These are phyloP conservation scores for Sclerodermus sp. DNA, from an alignment of 2,888 invertebrate genomes.

Conservation along the genomic window DNA sequence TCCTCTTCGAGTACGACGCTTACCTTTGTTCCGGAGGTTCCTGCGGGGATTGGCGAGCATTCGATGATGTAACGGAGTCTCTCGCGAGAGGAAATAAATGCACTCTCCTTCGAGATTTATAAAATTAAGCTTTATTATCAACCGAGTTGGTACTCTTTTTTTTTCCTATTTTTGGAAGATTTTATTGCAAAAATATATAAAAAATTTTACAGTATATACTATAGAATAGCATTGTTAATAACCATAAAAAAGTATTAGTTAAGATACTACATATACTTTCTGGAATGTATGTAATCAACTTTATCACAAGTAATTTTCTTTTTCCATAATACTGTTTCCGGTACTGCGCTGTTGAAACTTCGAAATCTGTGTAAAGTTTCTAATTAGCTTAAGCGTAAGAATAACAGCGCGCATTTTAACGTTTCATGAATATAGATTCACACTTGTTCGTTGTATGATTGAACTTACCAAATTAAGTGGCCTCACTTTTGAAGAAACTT, in stretches of 20 bases:
- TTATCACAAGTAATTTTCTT: conserved; percentile 41
- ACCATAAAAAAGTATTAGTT: neutral
- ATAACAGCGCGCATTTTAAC: neutral
- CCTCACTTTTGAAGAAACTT: conserved; percentile 31
- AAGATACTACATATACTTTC: neutral
- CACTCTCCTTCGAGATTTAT: too few relatives aligned
- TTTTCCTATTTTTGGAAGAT: too few relatives aligned
- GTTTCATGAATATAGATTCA: neutral
- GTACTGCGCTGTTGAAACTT: conserved; percentile 34
- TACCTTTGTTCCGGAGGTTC: too few relatives aligned
- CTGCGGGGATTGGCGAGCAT: too few relatives aligned
- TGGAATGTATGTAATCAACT: neutral
- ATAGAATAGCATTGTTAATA: neutral
- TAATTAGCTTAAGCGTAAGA: neutral
- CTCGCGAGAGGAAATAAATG: too few relatives aligned
- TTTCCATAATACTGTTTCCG: conserved; percentile 31
- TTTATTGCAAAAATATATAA: conserved; percentile 34
- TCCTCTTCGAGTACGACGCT: too few relatives aligned
- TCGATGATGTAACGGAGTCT: too few relatives aligned
- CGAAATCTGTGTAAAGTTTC: conserved; percentile 25
- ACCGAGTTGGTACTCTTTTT: too few relatives aligned
- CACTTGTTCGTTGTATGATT: too few relatives aligned
- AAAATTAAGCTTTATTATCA: too few relatives aligned
- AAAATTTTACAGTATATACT: conserved; percentile 4
- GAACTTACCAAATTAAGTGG: conserved; percentile 41